Evolutionary conservation across 2,113 vertebrate species (phyloP).

Genomic region (Daubentonia madagascariensis): DNA sequence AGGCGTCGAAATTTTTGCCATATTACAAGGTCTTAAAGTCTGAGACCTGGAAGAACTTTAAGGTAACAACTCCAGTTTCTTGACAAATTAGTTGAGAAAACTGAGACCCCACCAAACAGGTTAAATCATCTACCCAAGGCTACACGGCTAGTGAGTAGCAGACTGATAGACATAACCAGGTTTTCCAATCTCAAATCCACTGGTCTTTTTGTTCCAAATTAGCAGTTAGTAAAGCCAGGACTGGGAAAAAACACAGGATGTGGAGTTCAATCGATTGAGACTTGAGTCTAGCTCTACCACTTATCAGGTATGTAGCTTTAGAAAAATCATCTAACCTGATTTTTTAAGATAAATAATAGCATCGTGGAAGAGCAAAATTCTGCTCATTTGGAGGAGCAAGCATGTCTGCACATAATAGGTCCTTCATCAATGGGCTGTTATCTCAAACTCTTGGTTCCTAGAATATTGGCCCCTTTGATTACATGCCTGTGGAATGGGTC

Average conservation of each 20-base stretch:
- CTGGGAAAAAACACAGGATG: neutral
- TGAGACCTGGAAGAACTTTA: neutral
- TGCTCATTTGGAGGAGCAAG: neutral
- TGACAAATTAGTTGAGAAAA: neutral
- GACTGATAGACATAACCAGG: too few species aligned
- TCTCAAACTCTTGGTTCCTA: neutral
- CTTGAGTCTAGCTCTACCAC: neutral
- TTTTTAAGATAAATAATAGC: neutral
- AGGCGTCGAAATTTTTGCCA: neutral
- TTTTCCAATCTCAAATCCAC: neutral
- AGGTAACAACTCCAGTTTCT: neutral
- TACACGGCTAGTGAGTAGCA: neutral
- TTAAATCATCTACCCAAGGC: neutral
- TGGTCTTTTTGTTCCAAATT: neutral
- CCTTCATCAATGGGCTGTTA: neutral
- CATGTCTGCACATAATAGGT: neutral
- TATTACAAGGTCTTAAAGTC: neutral
- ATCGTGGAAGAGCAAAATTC: neutral
- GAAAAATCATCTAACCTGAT: neutral
- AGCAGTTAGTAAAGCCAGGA: neutral
- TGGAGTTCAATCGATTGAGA: neutral
- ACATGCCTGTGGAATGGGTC: neutral
- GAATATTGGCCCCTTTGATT: neutral
- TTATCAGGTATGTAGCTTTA: neutral
- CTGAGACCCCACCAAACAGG: neutral